Percentiles rank a stretch among this genome's conserved stretches.
Evolutionary conservation across 1,140 invertebrate species (phyloP).

Genomic region (Drosophila varians): DNA sequence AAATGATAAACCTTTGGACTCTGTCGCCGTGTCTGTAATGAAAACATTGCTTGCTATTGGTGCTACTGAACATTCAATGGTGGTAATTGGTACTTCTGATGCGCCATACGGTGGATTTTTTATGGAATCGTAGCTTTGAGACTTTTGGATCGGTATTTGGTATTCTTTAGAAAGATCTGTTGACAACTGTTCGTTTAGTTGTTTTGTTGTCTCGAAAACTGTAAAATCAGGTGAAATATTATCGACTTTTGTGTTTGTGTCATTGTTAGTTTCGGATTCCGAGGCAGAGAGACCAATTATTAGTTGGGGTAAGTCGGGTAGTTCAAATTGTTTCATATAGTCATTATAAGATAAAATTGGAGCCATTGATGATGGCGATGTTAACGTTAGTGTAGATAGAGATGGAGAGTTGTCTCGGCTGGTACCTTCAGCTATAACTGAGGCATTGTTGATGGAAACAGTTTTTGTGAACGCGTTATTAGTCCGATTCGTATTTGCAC

Average conservation of each 20-base stretch:
- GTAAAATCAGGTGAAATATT: not conserved
- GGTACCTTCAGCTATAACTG: constrained; percentile 2
- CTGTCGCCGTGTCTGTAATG: not conserved
- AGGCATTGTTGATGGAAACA: constrained; percentile 9
- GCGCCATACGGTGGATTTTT: not conserved
- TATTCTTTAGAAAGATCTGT: not conserved
- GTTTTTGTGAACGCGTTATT: constrained; percentile 51
- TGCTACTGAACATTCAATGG: constrained; percentile 20
- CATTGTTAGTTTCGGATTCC: not conserved
- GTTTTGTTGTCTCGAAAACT: not conserved
- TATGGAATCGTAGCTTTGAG: not conserved
- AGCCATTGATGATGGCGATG: constrained; percentile 23
- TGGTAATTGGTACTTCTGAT: constrained; percentile 1
- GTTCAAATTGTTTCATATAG: constrained; percentile 73
- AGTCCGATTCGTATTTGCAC: constrained; percentile 17
- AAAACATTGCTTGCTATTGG: not conserved
- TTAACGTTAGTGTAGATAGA: constrained; percentile 20
- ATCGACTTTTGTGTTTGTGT: not conserved
- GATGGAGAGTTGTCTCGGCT: constrained; percentile 20
- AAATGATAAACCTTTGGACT: constrained; percentile 26
- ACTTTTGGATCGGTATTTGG: not conserved
- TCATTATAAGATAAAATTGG: constrained; percentile 54
- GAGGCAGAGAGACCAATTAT: constrained; percentile 32
- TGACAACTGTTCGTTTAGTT: constrained; percentile 2
- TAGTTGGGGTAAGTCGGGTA: constrained; percentile 64